Evolutionary conservation across 2,797 vertebrate species (phyloP).

Genomic region (Odontamblyopus lacepedii): DNA sequence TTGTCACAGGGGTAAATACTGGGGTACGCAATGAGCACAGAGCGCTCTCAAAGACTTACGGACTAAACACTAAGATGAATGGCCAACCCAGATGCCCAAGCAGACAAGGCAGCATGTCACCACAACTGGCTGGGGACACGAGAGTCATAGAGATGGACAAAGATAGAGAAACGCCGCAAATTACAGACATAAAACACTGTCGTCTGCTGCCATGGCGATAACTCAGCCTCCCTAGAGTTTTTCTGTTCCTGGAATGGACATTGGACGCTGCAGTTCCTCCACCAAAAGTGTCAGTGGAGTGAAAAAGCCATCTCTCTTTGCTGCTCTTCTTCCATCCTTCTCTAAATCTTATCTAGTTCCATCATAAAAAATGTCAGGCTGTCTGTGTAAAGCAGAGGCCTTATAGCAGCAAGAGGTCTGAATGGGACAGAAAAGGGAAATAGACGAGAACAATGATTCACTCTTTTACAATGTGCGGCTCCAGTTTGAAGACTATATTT

Average conservation of each 20-base stretch:
- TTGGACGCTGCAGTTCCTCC: constrained; percentile 52
- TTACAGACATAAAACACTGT: constrained; percentile 49
- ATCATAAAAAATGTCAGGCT: constrained; percentile 69
- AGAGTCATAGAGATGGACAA: constrained; percentile 33
- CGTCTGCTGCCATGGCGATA: constrained; percentile 57
- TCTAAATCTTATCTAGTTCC: constrained; percentile 69
- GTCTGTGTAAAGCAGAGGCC: constrained; percentile 51
- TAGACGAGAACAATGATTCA: constrained; percentile 23
- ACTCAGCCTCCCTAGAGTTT: constrained; percentile 59
- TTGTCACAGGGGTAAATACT: constrained; percentile 26
- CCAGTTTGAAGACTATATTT: constrained; percentile 1
- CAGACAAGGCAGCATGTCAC: constrained; percentile 31
- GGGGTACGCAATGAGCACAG: constrained; percentile 19
- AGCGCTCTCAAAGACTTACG: constrained; percentile 34
- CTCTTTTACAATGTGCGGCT: constrained; percentile 21
- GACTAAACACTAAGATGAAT: constrained; percentile 32
- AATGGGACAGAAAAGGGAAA: constrained; percentile 50
- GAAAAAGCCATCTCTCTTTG: constrained; percentile 56
- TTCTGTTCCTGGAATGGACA: constrained; percentile 66
- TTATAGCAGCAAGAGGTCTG: constrained; percentile 57
- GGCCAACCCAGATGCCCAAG: constrained; percentile 32
- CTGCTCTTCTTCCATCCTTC: constrained; percentile 54
- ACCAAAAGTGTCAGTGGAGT: constrained; percentile 33
- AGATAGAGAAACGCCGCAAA: constrained; percentile 55
- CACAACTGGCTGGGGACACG: constrained; percentile 32